Evolutionary conservation across 2,888 invertebrate species (phyloP).

Genomic region (Biston betularia): DNA sequence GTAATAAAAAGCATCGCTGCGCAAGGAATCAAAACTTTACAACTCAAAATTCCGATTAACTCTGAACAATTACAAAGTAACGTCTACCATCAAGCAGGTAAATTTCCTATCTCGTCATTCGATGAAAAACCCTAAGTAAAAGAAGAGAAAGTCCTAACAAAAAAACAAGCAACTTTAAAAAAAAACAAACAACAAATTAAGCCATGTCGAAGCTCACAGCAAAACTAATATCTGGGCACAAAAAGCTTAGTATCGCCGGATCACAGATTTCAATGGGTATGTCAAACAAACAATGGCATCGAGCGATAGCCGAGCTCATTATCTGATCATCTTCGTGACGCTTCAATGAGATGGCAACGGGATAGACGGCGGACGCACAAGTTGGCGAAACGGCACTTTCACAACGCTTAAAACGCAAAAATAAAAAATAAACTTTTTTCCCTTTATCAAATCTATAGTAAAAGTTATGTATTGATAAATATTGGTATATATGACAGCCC

Average conservation of each 20-base stretch:
- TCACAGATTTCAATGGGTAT: conserved; percentile 34
- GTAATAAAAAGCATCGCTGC: too few species aligned
- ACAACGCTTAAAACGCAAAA: background rate
- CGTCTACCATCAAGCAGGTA: too few species aligned
- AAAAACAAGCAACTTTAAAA: conserved; percentile 1
- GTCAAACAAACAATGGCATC: conserved; percentile 42
- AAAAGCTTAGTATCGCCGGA: conserved; percentile 32
- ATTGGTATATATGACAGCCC: too few species aligned
- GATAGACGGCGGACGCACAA: conserved; percentile 44
- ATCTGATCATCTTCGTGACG: conserved; percentile 43
- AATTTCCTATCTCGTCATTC: background rate
- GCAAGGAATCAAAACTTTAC: too few species aligned
- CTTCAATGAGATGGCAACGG: conserved; percentile 35
- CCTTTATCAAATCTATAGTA: too few species aligned
- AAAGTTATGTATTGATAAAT: too few species aligned
- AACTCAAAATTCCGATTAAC: too few species aligned
- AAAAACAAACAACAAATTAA: conserved; percentile 32
- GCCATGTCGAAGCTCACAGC: conserved; percentile 15
- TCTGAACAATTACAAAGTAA: too few species aligned
- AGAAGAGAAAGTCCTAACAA: background rate
- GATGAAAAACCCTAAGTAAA: background rate
- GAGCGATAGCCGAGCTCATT: conserved; percentile 48
- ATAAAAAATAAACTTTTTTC: too few species aligned
- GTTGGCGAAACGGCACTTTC: conserved; percentile 34
- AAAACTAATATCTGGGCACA: conserved; percentile 28